Conservation (phyloP, 2,797 vertebrate genomes). For the Rhynchotus rufescens region DNA sequence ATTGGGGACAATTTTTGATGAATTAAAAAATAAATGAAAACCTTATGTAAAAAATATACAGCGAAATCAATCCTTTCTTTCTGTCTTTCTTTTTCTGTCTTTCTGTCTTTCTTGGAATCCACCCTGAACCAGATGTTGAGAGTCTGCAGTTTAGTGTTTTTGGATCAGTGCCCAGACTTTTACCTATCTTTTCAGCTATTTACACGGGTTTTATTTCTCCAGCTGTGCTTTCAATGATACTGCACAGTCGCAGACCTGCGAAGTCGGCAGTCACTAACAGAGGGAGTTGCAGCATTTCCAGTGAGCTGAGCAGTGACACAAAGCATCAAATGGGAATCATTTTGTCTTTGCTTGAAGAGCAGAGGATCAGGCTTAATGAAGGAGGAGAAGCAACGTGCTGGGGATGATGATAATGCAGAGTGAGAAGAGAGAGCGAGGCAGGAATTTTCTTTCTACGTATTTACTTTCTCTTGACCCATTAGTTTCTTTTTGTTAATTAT, state of each 20-base stretch:
- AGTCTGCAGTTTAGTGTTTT: constrained; percentile 89
- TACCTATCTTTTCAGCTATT: constrained; percentile 97
- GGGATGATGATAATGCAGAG: constrained; percentile 42
- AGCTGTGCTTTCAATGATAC: constrained; percentile 86
- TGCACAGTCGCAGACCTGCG: constrained; percentile 70
- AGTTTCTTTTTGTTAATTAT: neutral
- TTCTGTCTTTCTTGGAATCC: constrained; percentile 83
- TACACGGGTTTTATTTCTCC: constrained; percentile 89
- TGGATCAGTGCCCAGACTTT: constrained; percentile 87
- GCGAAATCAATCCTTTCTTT: constrained; percentile 44
- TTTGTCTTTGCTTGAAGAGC: constrained; percentile 42
- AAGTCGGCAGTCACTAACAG: constrained; percentile 62
- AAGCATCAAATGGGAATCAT: constrained; percentile 57
- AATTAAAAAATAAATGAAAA: constrained; percentile 46
- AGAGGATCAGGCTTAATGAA: constrained; percentile 49
- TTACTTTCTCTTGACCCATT: neutral
- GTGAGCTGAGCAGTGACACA: constrained; percentile 35
- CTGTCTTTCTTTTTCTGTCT: constrained; percentile 45
- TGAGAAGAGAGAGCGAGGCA: constrained; percentile 32
- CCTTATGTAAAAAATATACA: constrained; percentile 34
- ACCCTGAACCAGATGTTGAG: constrained; percentile 93
- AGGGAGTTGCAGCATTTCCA: constrained; percentile 64
- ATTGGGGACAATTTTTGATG: neutral
- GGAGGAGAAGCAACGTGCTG: constrained; percentile 65
- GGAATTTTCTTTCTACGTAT: constrained; percentile 7